Conservation (phyloP, 2,797 vertebrate genomes). For the Smutsia gigantea region DNA sequence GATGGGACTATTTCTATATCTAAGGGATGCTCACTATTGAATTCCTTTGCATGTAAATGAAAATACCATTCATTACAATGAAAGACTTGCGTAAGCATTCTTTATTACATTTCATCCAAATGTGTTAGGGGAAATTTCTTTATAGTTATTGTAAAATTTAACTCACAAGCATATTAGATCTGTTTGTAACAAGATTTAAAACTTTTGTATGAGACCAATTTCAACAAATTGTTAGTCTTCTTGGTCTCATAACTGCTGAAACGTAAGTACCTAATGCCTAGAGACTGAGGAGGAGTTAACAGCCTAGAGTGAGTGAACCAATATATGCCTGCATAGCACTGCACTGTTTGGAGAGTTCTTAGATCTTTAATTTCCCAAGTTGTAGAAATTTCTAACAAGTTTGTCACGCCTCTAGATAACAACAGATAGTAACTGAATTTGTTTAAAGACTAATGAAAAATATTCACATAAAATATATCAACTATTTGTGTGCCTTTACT, state of each 20-base stretch:
- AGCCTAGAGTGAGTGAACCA: not conserved
- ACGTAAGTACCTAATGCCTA: not conserved
- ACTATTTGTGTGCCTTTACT: conserved; percentile 82
- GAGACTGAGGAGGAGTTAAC: not conserved
- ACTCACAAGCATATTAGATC: conserved; percentile 47
- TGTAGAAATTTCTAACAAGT: conserved; percentile 27
- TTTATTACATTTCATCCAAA: conserved; percentile 69
- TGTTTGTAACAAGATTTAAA: conserved; percentile 48
- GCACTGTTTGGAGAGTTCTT: not conserved
- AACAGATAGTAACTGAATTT: conserved; percentile 67
- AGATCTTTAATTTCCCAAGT: conserved; percentile 28
- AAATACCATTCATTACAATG: conserved; percentile 58
- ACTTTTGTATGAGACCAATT: conserved; percentile 47
- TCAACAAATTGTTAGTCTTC: conserved; percentile 44
- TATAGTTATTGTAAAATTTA: conserved; percentile 75
- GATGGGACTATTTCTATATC: conserved; percentile 66
- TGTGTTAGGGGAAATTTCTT: conserved; percentile 53
- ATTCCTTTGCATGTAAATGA: conserved; percentile 61
- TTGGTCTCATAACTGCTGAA: conserved; percentile 31
- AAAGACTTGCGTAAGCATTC: conserved; percentile 50
- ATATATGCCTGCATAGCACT: not conserved
- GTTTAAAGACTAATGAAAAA: conserved; percentile 67
- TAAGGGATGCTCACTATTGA: conserved; percentile 72
- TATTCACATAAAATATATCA: conserved; percentile 74
- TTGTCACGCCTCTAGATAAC: not conserved